Base-by-base conservation (phyloP, 2,113 vertebrate species). In the Copsychus sechellarum region DNA sequence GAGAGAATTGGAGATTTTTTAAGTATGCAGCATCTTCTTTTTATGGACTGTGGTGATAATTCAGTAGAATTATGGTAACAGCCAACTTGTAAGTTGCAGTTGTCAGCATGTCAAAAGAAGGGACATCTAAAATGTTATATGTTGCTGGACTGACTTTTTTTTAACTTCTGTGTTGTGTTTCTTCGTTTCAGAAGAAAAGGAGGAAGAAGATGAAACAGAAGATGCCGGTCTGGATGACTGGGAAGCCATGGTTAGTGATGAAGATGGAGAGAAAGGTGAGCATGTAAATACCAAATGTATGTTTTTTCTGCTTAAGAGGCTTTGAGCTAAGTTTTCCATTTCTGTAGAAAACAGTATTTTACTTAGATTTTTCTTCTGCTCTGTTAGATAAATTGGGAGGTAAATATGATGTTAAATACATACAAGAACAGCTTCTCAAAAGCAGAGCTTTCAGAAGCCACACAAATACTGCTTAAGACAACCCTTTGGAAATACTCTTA, bases 241-340 rank as follows among this genome's bases (percentile, higher is more conserved):
- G 99, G 99, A 99, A 97, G 99, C 99, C 71, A 99, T 99, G 97
- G 98, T 98, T 97, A 99, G 99, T 61, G 99, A 99, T 58, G 99
- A 99, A 94, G 99, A 99, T 71, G 96, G 79, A 96, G 98, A 98
- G 74, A 97, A 98, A 97, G 98, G 98, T 98, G 48, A 90, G 83
- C 92, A 67, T 29, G 19, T 82, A 76, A 90, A 94, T 83, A 93
- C 18, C 25, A 83, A 43, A n/a, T 2, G 2, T 47, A 26, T 74
- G 4, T 5, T 40, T 81, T 60, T 56, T 78, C 51, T 61, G 42
- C 13, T 53, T 10, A 60, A 84, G 57, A 40, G 19, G 21, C 54
- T 90, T 72, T 24, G 42, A 34, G 14, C 58, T 62, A 36, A 38
- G 6, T 51, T 40, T 71, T 61, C 60, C 29, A 4, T 85, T 74